A percentile compares a stretch with the other conserved stretches of the same genome.
phyloP scores from a whole-genome alignment of 1,140 invertebrate species.

The Mesaphorura yosii region DNA sequence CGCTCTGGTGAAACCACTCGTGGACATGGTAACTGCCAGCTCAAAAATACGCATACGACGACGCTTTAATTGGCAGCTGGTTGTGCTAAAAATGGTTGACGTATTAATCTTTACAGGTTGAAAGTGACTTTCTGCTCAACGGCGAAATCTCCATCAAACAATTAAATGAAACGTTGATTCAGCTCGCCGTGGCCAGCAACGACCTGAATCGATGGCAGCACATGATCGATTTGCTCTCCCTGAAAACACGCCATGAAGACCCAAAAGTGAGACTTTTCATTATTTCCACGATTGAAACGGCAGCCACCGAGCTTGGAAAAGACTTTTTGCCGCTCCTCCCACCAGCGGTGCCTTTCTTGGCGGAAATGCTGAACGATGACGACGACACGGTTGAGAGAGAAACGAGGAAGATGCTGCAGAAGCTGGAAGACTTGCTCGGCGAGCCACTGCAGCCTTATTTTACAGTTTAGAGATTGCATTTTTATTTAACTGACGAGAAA shows the following conservation, averaged over 20 bases:
- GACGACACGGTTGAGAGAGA: constrained; percentile 60
- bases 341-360: constrained; percentile 70
- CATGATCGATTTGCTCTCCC: constrained; percentile 25
- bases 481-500: not conserved
- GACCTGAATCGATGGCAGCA: constrained; percentile 31
- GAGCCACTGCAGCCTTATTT: constrained; percentile 57
- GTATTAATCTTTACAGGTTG: constrained; percentile 20
- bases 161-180: constrained; percentile 20
- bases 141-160: constrained; percentile 18
- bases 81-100: not conserved
- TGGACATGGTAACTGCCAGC: constrained; percentile 26
- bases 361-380: constrained; percentile 72
- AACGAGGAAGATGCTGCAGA: constrained; percentile 58
- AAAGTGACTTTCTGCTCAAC: constrained; percentile 18
- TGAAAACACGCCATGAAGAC: constrained; percentile 20
- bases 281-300: constrained; percentile 52
- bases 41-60: not conserved
- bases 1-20: constrained; percentile 20
- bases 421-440: constrained; percentile 66
- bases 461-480: not conserved
- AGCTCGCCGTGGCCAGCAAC: constrained; percentile 27
- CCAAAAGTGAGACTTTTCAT: constrained; percentile 40
- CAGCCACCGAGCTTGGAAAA: constrained; percentile 63
- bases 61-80: no score
- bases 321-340: constrained; percentile 66